Base-by-base conservation (phyloP, 35 echinoderm and acorn worm species). In the Apostichopus parvimensis region DNA sequence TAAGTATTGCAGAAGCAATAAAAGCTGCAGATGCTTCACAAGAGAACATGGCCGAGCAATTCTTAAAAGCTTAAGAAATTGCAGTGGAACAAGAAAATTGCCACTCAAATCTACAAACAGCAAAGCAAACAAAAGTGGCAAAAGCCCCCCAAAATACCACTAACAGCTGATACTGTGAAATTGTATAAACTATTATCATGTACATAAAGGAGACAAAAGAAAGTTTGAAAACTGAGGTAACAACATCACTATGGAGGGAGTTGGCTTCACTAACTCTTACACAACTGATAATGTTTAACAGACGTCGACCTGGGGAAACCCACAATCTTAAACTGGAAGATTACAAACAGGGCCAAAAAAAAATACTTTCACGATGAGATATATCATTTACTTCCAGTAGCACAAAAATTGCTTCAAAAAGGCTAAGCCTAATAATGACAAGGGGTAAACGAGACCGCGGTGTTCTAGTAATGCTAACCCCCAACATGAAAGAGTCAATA, bases 361-460 rank as follows among this genome's bases (percentile, higher is more conserved):
- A 64, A 10, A 68, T 56, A 45, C 6, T 76, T 77, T 53, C 83
- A 93, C 57, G 92, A 93, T 87, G 82, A 86, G 70, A 93, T 93
- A 55, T 78, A 57, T 45, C 12, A 93, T 14, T 87, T 71, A 17
- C 86, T 88, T 22, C 86, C 86, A 22, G 8, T 88, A 15, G 61
- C 86, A 34, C 86, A 88, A 70, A 75, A 80, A 76, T 88, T 57
- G 70, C 83, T 5, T 57, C 81, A 77, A 83, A 93, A 8, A 80
- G 79, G 25, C 79, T 92, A 52, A 88, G 75, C 55, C 17, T 80
- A 22, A 26, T 92, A 53, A 82, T 92, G 90, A 70, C 79, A 21
- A 15, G 78, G 18, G 90, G 90, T 1, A 92, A 92, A 55, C 54
- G 79, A 57, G 77, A 68, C 15, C 90, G 90, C 64, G 90, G 77